Percentiles rank a stretch among this genome's conserved stretches.
Conservation (phyloP, 2,888 invertebrate genomes). For the Hecatera dysodea region DNA sequence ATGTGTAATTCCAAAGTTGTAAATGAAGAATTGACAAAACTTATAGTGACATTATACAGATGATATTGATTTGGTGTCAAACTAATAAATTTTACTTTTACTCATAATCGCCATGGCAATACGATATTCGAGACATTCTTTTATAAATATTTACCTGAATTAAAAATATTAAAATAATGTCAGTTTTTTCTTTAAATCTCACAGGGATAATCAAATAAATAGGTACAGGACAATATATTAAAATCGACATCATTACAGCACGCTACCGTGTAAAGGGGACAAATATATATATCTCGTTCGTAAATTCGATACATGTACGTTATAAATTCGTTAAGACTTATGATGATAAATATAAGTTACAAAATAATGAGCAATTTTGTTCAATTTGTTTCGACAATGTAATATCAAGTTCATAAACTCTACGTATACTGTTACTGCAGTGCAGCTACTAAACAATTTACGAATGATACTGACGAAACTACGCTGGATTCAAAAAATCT, state of each 20-base stretch:
- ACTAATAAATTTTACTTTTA: neutral
- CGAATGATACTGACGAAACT: conserved; percentile 19
- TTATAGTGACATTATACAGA: conserved; percentile 3
- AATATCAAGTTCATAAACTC: conserved; percentile 10
- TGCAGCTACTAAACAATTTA: conserved; percentile 18
- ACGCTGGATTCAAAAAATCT: conserved; percentile 16
- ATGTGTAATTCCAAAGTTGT: neutral
- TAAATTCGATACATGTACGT: conserved; percentile 48
- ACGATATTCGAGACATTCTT: conserved; percentile 5
- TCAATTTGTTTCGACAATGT: conserved; percentile 40
- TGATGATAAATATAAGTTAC: conserved; percentile 36
- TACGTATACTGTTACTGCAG: conserved; percentile 37
- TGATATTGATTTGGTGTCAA: neutral
- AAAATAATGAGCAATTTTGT: conserved; percentile 53
- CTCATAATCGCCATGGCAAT: neutral
- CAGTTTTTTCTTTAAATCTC: conserved; percentile 1
- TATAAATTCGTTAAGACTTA: conserved; percentile 63
- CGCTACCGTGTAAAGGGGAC: conserved; percentile 15
- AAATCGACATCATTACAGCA: conserved; percentile 25
- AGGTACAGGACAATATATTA: neutral
- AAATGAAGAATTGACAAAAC: neutral
- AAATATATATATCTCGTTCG: conserved; percentile 37
- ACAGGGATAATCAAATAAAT: no score
- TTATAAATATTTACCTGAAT: neutral
- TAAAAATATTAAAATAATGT: neutral